phyloP scores from a whole-genome alignment of 2,888 invertebrate genomes.

The Athalia circularis region DNA sequence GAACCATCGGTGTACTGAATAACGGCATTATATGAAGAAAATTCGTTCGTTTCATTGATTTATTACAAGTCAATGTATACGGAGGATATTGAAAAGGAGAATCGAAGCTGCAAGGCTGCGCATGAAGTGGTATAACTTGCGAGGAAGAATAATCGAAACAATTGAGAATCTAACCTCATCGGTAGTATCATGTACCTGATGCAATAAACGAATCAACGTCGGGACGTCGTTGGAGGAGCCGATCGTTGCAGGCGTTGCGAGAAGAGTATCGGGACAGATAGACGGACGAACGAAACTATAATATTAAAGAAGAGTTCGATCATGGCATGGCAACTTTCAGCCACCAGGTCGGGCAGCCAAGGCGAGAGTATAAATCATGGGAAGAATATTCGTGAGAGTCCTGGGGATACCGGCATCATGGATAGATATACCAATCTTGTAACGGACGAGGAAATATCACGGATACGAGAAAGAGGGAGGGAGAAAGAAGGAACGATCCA shows the following conservation, averaged over 20 bases:
- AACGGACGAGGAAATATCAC: slow-evolving; percentile 30
- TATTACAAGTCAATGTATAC: not conserved
- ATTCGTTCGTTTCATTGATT: not conserved
- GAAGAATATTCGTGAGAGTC: slow-evolving; percentile 71
- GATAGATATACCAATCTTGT: slow-evolving; percentile 42
- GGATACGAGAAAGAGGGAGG: slow-evolving; percentile 53
- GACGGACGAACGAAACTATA: not conserved
- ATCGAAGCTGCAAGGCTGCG: not conserved
- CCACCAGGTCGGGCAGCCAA: slow-evolving; percentile 7
- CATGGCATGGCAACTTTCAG: not conserved
- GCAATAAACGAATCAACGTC: not conserved
- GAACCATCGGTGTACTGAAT: not conserved
- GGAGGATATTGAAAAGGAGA: not conserved
- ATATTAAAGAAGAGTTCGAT: slow-evolving; percentile 11
- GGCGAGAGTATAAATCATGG: slow-evolving; percentile 69
- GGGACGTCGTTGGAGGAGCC: slow-evolving; percentile 9
- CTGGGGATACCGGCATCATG: slow-evolving; percentile 22
- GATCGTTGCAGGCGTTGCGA: not conserved
- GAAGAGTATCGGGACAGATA: not conserved
- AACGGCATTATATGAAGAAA: not conserved
- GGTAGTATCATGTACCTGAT: not conserved
- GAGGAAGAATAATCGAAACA: slow-evolving; percentile 35
- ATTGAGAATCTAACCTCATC: slow-evolving; percentile 13
- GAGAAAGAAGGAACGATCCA: slow-evolving; percentile 56
- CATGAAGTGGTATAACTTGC: not conserved